Evolutionary conservation across 2,888 invertebrate species (phyloP).

Genomic region (Lasioglossum figueresi): DNA sequence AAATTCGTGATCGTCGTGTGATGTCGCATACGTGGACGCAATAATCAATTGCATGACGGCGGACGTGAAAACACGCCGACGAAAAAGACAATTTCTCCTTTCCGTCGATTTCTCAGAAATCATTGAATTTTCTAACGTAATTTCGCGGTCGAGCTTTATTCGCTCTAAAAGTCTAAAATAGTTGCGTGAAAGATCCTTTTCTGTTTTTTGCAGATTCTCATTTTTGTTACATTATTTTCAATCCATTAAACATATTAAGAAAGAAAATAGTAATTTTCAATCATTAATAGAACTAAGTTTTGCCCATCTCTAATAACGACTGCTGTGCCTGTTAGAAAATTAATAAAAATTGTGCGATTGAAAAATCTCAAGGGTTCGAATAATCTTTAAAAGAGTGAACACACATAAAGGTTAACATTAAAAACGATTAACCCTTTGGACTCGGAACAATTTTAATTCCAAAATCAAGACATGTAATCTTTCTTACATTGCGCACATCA

Average conservation of each 20-base stretch:
- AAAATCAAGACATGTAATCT: too few relatives aligned
- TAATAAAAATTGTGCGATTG: background rate
- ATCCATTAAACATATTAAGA: too few relatives aligned
- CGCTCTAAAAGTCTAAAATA: background rate
- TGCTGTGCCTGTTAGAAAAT: too few relatives aligned
- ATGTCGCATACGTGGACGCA: conserved; percentile 30
- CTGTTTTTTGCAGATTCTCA: too few relatives aligned
- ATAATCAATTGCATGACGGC: conserved; percentile 52
- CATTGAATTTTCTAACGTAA: background rate
- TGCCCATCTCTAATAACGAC: too few relatives aligned
- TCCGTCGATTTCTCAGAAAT: background rate
- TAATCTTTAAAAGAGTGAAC: background rate
- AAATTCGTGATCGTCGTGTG: conserved; percentile 73
- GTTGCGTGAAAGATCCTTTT: background rate
- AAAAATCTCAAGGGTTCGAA: background rate
- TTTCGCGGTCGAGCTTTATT: background rate
- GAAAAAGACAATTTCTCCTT: background rate
- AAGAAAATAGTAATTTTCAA: too few relatives aligned
- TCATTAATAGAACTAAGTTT: too few relatives aligned
- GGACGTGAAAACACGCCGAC: background rate
- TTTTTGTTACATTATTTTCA: too few relatives aligned
- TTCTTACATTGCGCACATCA: too few relatives aligned
- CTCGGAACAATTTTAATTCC: too few relatives aligned
- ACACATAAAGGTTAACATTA: background rate
- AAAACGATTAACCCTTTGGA: background rate